Evolutionary conservation across 2,888 invertebrate species (phyloP), one percentile per base, ranked within the genome.

Genomic region (Ochropleura plecta): DNA sequence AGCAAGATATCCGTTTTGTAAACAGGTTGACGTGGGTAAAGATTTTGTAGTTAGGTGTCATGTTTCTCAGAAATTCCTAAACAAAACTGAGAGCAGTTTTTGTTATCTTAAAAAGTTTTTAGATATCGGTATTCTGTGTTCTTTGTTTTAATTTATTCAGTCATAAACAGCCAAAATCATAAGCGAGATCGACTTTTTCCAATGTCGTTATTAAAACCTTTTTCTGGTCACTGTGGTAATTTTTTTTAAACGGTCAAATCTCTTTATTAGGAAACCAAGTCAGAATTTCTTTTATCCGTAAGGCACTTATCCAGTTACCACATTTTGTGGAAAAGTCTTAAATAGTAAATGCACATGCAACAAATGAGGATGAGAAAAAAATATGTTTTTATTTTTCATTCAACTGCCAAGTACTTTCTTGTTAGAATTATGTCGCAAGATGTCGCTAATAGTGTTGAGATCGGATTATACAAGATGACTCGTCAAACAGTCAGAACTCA

Each of bases 61-160:
- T 73, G 63, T 60, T 76, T 80, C 73, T 64, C 70, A 16, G 59
- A 67, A 82, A 66, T 62, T 7, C n/a, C 44, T 62, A 9, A n/a
- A n/a, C 7, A 2, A 44, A 60, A 57, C n/a, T 42, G 42, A 1
- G 30, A 53, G 20, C 44, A 40, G 18, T 69, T 67, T 74, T 53
- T 44, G 12, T 53, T 42, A 44, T 64, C 12, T 4, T 44, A 44
- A 55, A 69, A 44, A 30, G 64, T 70, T 77, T 76, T 64, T 5
- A 14, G 30, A 64, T 51, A 69, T 10, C 12, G 4, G 6, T 6
- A 46, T 30, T 30, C 3, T 30, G 30, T 30, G 30, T 30, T 30
- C 30, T 30, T 30, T 30, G 1, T 30, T 30, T 30, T 2, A 30
- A 30, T 3, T 30, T 30, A 30, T 30, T 30, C 30, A 30, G 30